Base-by-base conservation (phyloP, 2,113 vertebrate genomes). In the Corythornis madagascariensis region DNA sequence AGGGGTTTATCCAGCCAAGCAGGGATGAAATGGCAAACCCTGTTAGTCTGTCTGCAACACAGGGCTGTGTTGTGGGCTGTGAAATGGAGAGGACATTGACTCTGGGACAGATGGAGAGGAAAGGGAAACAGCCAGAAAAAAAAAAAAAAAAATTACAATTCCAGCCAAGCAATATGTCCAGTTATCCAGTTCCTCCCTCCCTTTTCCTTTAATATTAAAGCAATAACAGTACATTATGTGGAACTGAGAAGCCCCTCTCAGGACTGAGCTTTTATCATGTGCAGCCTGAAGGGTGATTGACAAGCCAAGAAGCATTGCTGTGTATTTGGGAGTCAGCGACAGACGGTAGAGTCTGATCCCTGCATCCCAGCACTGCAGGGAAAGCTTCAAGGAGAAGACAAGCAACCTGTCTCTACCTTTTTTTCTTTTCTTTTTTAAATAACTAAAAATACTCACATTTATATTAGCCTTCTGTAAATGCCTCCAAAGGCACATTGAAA, bases 51-150 rank as follows among this genome's bases (percentile, higher is more conserved):
- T 12, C 10, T 55, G 33, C 65, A 25, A 3, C 0, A 5, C 76
- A 16, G 83, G 60, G 15, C 63, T 21, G 31, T 6, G 42, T 35
- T 29, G 3, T 1, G 25, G 53, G 55, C 81, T 83, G 13, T 19
- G 83, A 71, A 73, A 59, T 0, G 5, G 38, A 86, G 77, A 52
- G 87, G 61, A 76, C 7, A 0, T 2, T 7, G 48, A 5, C 61
- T 89, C 57, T 43, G 52, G 86, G 93, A 90, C 91, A 94, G 93
- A 90, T 94, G 91, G 93, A 84, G 72, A 92, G 80, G 79, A 80
- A 89, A 94, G 16, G 22, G 67, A 92, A 47, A 29, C 59, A 89
- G 93, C 81, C 87, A 57, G 83, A 7, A 89, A 83, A 66, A 52
- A 88, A 84, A 66, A 38, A 20, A 15, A 4, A 5, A 35, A 38